Base-by-base conservation (phyloP, 2,888 invertebrate genomes). In the Brassicogethes aeneus region DNA sequence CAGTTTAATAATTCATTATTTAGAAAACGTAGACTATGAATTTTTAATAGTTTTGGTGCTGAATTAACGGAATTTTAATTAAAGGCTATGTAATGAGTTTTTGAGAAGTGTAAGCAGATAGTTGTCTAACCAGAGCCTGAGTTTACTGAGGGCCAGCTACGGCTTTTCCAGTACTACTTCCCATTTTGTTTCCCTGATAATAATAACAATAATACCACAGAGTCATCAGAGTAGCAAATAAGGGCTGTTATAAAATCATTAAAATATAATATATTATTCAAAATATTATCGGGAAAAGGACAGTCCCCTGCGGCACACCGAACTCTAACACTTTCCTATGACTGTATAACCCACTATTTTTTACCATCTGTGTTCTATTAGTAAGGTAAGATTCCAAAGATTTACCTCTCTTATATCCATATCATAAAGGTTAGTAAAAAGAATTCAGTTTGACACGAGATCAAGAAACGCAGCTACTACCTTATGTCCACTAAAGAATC, bases 201-300 rank as follows among this genome's bases (percentile, higher is more conserved):
- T n/a, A n/a, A n/a, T n/a, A n/a, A n/a, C n/a, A n/a, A n/a, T 23
- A 23, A 23, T 23, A 23, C 23, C 23, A 23, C 23, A 23, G 23
- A 23, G 23, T 23, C 23, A 23, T 23, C 23, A 23, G 23, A 5
- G 23, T 23, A 23, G 10, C 23, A 23, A 10, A 23, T 23, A 23
- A 23, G 23, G 23, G 23, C 10, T 23, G 23, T 23, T 23, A 23
- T 23, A 23, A 23, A 23, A 10, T 23, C 23, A 23, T 23, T 23
- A 23, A 23, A 23, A 23, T 23, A 23, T n/a, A n/a, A n/a, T n/a
- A n/a, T n/a, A n/a, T n/a, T 23, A 23, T 23, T 23, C 5, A 23
- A 10, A 23, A 23, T 23, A 23, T 7, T 23, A 23, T 23, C 23
- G 23, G 23, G 23, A 5, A 5, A 23, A 23, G 23, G 23, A 23